A percentile compares a stretch with the other conserved stretches of the same genome.
Conservation (phyloP, 2,113 vertebrate species). For the Crotalus tigris region DNA sequence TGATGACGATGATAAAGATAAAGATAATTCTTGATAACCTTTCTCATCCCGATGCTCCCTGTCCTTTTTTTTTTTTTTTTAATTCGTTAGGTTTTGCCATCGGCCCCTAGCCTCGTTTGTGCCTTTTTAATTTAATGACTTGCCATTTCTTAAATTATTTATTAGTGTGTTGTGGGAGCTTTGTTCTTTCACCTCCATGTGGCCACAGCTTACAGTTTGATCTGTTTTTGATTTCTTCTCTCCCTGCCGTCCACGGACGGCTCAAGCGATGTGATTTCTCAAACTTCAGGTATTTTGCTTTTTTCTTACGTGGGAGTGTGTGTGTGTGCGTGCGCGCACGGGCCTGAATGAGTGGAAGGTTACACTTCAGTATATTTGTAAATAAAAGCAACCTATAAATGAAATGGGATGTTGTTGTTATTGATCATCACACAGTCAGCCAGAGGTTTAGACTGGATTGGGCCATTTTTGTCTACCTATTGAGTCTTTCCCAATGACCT, state of each 20-base stretch:
- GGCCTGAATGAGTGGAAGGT: conserved; percentile 64
- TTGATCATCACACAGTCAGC: too few relatives aligned
- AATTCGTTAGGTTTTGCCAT: conserved; percentile 43
- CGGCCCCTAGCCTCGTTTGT: conserved; percentile 36
- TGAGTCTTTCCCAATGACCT: too few relatives aligned
- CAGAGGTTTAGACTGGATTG: too few relatives aligned
- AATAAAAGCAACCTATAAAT: conserved; percentile 79
- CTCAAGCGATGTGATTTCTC: conserved; percentile 37
- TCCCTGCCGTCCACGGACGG: conserved; percentile 47
- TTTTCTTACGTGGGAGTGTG: conserved; percentile 56
- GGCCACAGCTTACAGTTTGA: neutral
- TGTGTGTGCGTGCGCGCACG: conserved; percentile 48
- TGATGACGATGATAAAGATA: conserved; percentile 42
- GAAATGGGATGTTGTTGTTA: conserved; percentile 31
- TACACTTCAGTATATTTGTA: conserved; percentile 78
- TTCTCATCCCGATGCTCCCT: conserved; percentile 61
- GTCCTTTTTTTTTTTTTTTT: conserved; percentile 38
- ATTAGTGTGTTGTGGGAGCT: conserved; percentile 65
- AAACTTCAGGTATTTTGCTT: conserved; percentile 39
- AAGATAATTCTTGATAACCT: conserved; percentile 53
- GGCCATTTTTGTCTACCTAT: too few relatives aligned
- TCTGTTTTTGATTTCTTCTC: neutral
- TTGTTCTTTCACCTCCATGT: conserved; percentile 59
- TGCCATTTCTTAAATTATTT: conserved; percentile 84
- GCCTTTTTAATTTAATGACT: conserved; percentile 77